phyloP scores from a whole-genome alignment of 1,140 invertebrate species.

The Tetramorium alpestre region DNA sequence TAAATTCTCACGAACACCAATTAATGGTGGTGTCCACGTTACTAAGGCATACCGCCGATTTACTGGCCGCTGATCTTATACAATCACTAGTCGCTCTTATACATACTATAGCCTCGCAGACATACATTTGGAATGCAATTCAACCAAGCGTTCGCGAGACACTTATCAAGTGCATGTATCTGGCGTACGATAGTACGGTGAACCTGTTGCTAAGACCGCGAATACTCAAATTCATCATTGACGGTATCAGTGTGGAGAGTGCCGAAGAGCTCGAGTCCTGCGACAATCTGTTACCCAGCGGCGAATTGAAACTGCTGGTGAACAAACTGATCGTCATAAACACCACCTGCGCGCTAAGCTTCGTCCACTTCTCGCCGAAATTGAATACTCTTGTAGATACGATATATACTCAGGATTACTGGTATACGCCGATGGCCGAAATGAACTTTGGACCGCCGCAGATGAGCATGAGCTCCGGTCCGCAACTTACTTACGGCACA shows the following conservation, averaged over 20 bases:
- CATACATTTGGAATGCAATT: conserved; percentile 81
- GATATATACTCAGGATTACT: conserved; percentile 83
- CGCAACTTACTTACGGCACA: conserved; percentile 83
- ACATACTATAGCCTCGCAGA: conserved; percentile 77
- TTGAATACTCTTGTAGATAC: conserved; percentile 83
- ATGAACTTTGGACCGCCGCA: conserved; percentile 85
- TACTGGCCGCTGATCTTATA: conserved; percentile 82
- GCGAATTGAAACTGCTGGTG: conserved; percentile 80
- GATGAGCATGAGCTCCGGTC: conserved; percentile 83
- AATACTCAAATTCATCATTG: conserved; percentile 85
- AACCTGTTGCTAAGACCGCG: conserved; percentile 82
- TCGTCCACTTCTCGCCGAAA: conserved; percentile 82
- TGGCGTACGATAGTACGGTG: conserved; percentile 84
- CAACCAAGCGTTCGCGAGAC: conserved; percentile 80
- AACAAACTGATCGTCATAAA: conserved; percentile 84
- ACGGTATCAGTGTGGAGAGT: conserved; percentile 84
- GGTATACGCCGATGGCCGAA: conserved; percentile 84
- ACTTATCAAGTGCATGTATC: conserved; percentile 83
- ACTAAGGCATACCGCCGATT: conserved; percentile 82
- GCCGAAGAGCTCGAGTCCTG: conserved; percentile 83
- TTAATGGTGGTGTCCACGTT: conserved; percentile 81
- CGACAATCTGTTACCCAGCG: conserved; percentile 82
- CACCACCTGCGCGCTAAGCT: conserved; percentile 82
- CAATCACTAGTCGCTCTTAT: conserved; percentile 83
- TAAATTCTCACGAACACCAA: conserved; percentile 83